Evolutionary conservation across 2,113 vertebrate species (phyloP), one percentile per base, ranked within the genome.

Genomic region (Sinocyclocheilus rhinocerous): DNA sequence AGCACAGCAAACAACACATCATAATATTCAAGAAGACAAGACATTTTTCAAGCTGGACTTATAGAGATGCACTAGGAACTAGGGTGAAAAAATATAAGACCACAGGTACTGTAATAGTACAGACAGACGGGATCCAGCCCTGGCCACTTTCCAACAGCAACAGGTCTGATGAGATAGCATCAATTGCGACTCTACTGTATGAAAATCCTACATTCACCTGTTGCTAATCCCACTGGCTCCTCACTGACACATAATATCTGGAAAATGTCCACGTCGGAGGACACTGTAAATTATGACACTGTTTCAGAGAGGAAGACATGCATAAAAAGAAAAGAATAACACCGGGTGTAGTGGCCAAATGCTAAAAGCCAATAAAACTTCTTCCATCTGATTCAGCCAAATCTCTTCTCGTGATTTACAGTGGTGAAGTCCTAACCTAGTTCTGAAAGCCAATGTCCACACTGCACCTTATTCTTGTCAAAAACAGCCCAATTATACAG

Each of bases 241-340:
- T 83, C 61, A 36, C 7, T 48, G 42, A 45, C 22, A 80, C 12
- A 9, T 81, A 13, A 61, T 45, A 76, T 88, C 84, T 88, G 81
- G 65, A 16, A 50, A 75, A 45, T n/a, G n/a, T 86, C 84, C 36
- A 42, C 0, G 5, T 55, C 33, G 4, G 61, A 6, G 12, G 67
- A 81, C 12, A 36, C 61, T 70, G 26, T 61, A 78, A 72, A n/a
- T 57, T 50, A 42, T 48, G 13, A 61, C 65, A 33, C 15, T 13
- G n/a, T 83, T 83, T 72, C 10, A 55, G 42, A 76, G 42, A 81
- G 59, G 61, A 78, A 81, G 61, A 87, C 2, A 7, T 76, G 48
- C 26, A 26, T 76, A 50, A 50, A 67, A 24, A 61, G 33, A 42
- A 63, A 63, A 81, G 39, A 50, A 69, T 29, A 81, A 45, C 24